Evolutionary conservation across 2,888 invertebrate species (phyloP).

Genomic region (Nomada fabriciana): DNA sequence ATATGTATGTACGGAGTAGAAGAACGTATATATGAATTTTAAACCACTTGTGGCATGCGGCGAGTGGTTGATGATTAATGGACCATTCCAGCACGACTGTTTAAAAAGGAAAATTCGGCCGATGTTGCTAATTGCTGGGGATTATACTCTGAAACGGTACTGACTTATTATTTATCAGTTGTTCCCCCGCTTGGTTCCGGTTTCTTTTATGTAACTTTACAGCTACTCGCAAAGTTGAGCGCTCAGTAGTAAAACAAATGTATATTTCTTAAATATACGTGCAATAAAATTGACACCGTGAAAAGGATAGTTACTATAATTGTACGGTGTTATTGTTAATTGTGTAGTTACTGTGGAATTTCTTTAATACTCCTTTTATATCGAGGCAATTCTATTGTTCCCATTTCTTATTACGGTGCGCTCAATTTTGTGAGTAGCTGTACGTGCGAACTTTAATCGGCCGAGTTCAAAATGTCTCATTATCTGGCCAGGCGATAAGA

Average conservation of each 20-base stretch:
- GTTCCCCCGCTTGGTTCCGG: constrained; percentile 19
- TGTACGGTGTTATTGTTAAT: too few relatives aligned
- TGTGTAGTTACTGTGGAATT: too few relatives aligned
- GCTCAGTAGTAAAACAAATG: too few relatives aligned
- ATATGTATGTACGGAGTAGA: background rate
- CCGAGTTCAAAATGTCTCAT: constrained; percentile 31
- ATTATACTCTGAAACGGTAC: constrained; percentile 43
- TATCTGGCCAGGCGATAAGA: constrained; percentile 27
- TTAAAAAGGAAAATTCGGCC: background rate
- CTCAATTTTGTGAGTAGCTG: too few relatives aligned
- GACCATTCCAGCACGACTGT: constrained; percentile 12
- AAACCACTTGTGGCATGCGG: constrained; percentile 64
- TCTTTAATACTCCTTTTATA: too few relatives aligned
- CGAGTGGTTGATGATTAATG: constrained; percentile 60
- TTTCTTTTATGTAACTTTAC: too few relatives aligned
- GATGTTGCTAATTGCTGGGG: constrained; percentile 43
- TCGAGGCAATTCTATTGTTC: too few relatives aligned
- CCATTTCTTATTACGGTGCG: too few relatives aligned
- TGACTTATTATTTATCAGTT: constrained; percentile 24
- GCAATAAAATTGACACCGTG: background rate
- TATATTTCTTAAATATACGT: too few relatives aligned
- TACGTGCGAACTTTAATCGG: background rate
- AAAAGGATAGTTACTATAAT: too few relatives aligned
- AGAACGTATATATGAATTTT: constrained; percentile 60
- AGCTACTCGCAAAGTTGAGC: too few relatives aligned